phyloP scores from a whole-genome alignment of 2,888 invertebrate genomes.

The Eurytoma californica region DNA sequence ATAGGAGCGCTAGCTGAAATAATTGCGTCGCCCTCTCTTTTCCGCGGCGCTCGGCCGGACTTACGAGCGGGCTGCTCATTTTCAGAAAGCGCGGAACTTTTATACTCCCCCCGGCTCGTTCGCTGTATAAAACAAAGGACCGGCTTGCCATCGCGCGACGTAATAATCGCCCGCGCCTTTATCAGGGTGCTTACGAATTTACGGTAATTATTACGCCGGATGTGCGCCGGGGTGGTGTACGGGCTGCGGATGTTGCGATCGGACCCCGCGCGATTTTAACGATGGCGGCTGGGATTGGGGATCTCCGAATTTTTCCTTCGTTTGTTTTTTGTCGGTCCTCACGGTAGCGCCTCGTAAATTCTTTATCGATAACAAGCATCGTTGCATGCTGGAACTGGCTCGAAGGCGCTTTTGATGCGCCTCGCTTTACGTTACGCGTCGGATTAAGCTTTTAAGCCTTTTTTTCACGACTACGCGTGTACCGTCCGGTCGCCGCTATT shows the following conservation, averaged over 20 bases:
- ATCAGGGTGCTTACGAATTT: not conserved
- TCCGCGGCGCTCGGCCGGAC: not conserved
- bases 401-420: not conserved
- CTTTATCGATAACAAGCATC: constrained; percentile 47
- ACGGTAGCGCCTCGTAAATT: constrained; percentile 44
- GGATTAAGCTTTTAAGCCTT: constrained; percentile 36
- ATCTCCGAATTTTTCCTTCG: not conserved
- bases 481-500: not conserved
- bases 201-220: constrained; percentile 14
- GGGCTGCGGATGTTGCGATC: not conserved
- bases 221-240: not conserved
- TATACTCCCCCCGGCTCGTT: not conserved
- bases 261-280: not conserved
- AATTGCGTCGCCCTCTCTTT: not conserved
- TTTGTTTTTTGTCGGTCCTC: not conserved
- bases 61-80: not conserved
- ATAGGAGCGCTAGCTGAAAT: too few relatives aligned
- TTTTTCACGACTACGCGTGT: constrained; percentile 1
- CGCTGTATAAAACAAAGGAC: not conserved
- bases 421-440: constrained; percentile 1
- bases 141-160: not conserved
- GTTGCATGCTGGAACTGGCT: constrained; percentile 11
- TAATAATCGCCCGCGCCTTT: not conserved
- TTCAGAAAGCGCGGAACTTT: not conserved
- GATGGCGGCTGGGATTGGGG: not conserved